Evolutionary conservation across 2,797 vertebrate genomes (phyloP), one percentile per base, ranked within the genome.

Genomic region (Gymnodraco acuticeps): DNA sequence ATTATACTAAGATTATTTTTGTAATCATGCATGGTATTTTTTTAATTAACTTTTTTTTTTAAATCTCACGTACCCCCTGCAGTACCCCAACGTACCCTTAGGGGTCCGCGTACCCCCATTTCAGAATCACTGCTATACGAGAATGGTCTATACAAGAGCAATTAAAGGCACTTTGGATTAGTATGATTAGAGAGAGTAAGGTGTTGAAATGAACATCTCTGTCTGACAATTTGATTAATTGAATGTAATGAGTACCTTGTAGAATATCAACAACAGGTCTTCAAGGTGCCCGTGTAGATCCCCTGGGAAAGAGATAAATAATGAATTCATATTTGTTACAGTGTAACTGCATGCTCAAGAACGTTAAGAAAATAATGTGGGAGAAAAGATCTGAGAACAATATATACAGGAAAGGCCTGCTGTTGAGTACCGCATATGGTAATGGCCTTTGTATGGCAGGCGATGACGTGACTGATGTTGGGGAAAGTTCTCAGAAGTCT

Each of bases 221-320:
- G 5, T 61, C 13, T 59, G 55, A 73, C 23, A 17, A 33, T 45
- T 5, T 53, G 38, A 33, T n/a, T 8, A 47, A 17, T 42, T 70
- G 2, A 5, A 17, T 38, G 12, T 27, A 60, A 10, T 46, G 12
- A 55, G 42, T 83, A 99, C 97, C 96, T 99, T 99, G 80, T 99
- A 96, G 90, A 99, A 99, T 87, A 99, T 96, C 86, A 98, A 84
- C 81, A 99, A 94, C 83, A 99, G 93, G 85, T 99, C 98, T 83
- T 97, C 97, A 74, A 99, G 89, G 48, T 97, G 96, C 19, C 98
- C 97, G 0, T 99, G 97, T 81, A 99, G 87, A 84, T 99, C 97
- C 86, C 97, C 98, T 99, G 83, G 56, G 0, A 82, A 38, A 80
- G 69, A 17, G 59, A 64, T 2, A 47, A 48, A 73, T 3, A 3